Conservation (phyloP, 2,888 invertebrate genomes). For the Calliscelio sp. region DNA sequence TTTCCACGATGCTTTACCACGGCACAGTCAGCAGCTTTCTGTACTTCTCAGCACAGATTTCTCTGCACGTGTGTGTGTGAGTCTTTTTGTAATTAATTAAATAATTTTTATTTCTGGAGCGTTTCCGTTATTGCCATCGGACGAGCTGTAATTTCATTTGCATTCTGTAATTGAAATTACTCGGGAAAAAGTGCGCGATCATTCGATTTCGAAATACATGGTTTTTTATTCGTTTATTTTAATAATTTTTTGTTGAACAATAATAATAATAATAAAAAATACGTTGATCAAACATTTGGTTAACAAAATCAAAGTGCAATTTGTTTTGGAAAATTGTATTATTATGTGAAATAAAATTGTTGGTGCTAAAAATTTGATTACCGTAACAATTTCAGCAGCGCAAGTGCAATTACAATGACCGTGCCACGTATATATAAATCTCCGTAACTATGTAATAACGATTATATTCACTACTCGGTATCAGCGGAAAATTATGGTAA, state of each 20-base stretch:
- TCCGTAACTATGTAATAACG: conserved; percentile 63
- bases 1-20: not conserved
- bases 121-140: not conserved
- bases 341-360: conserved; percentile 46
- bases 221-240: too few relatives aligned
- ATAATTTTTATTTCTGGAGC: not conserved
- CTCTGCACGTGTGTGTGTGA: not conserved
- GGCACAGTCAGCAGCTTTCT: not conserved
- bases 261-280: conserved; percentile 6
- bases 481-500: conserved; percentile 62
- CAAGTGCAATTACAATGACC: conserved; percentile 58
- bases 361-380: conserved; percentile 45
- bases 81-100: conserved; percentile 7
- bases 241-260: not conserved
- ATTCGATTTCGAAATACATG: too few relatives aligned
- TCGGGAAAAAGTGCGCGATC: too few relatives aligned
- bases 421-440: conserved; percentile 51
- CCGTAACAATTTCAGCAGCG: conserved; percentile 32
- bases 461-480: conserved; percentile 64
- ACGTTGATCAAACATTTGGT: too few relatives aligned
- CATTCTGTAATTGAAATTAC: not conserved
- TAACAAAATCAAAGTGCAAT: conserved; percentile 34
- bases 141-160: not conserved
- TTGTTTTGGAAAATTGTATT: not conserved
- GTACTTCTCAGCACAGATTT: not conserved